Base-by-base conservation (phyloP, 2,888 invertebrate species). In the Melipona beecheii region DNA sequence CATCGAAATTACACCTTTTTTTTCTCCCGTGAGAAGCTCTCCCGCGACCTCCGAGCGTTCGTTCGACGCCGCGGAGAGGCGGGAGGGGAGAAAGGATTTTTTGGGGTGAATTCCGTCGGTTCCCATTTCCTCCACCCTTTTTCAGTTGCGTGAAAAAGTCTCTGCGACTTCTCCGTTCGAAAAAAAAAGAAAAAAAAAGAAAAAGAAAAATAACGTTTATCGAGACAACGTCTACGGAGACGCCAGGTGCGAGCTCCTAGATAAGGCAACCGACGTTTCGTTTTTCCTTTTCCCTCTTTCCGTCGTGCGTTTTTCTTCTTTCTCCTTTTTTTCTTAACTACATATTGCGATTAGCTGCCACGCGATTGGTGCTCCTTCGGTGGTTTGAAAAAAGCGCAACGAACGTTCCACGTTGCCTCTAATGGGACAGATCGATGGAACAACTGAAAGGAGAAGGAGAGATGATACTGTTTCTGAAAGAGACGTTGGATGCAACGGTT, bases 21-120 rank as follows among this genome's bases (percentile, higher is more conserved):
- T 52, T 5, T 17, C 19, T 17, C 36, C 13, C 84, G 89, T 89
- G 90, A 87, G 92, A 91, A 89, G 75, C 78, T 81, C 78, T 81
- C 52, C 80, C 73, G 79, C 54, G 72, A 27, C 27, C 58, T 64
- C 36, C 64, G 52, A 27, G 11, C 52, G 43, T 5, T 52, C 77
- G 43, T 9, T 43, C 43, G 43, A 9, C 9, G 9, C 43, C 6
- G 21, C 17, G 64, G 65, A 71, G 24, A 24, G n/a, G 13, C 43
- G 17, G 49, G 31, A 52, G 75, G 81, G 76, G 71, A 80, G 84
- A 87, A 84, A 83, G 84, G 84, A 85, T 87, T 92, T 52, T 92
- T 92, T 90, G 87, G 89, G 91, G 88, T 78, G 85, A 88, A 89
- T 91, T 91, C 81, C 84, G 75, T 77, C 85, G 87, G 86, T 91